Evolutionary conservation across 2,888 invertebrate species (phyloP).

Genomic region (Mesoligia furuncula): DNA sequence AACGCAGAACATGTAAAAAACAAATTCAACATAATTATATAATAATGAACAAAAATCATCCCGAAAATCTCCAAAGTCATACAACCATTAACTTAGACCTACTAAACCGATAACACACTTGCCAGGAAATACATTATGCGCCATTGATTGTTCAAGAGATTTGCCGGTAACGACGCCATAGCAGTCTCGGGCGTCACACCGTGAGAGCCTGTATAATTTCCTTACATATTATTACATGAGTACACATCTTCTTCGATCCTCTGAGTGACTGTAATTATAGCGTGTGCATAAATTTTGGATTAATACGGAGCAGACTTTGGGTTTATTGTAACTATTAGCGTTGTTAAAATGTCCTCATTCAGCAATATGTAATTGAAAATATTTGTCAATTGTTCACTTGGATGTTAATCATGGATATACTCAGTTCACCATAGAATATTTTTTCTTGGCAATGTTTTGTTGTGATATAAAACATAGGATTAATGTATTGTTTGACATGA

Average conservation of each 20-base stretch:
- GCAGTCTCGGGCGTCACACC: constrained; percentile 13
- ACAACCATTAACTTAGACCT: not conserved
- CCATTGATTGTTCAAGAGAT: constrained; percentile 46
- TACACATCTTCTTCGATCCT: constrained; percentile 30
- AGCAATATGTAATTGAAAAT: not conserved
- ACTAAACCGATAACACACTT: constrained; percentile 6
- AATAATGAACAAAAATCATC: too few relatives aligned
- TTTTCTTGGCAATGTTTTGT: not conserved
- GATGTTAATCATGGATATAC: not conserved
- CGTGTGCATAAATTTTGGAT: constrained; percentile 32
- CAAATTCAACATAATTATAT: not conserved
- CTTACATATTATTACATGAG: constrained; percentile 38
- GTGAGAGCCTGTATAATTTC: constrained; percentile 35
- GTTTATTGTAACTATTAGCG: not conserved
- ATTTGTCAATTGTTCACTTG: too few relatives aligned
- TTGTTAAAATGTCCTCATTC: not conserved
- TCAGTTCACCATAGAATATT: not conserved
- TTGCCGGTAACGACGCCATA: constrained; percentile 12
- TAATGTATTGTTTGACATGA: too few relatives aligned
- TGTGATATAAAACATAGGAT: not conserved
- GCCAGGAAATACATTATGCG: constrained; percentile 19
- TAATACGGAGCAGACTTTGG: not conserved
- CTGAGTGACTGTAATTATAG: constrained; percentile 19
- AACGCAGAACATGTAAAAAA: too few relatives aligned
- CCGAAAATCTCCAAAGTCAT: not conserved